phyloP scores from a whole-genome alignment of 2,113 vertebrate species.

The Nesoenas mayeri region DNA sequence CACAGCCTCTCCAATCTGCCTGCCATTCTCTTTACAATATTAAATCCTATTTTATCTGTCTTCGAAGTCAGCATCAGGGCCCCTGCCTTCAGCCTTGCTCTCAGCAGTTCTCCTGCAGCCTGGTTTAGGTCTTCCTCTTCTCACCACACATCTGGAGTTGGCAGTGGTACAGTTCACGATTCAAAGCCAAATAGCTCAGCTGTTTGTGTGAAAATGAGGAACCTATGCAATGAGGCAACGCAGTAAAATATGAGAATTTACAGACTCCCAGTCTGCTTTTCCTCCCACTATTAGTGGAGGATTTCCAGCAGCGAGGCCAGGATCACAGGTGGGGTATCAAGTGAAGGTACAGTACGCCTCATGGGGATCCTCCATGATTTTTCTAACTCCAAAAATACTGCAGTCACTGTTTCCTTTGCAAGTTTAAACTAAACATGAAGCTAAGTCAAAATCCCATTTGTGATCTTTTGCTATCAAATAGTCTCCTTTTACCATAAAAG shows the following conservation, averaged over 20 bases:
- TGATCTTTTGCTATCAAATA: background rate
- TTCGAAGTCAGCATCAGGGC: background rate
- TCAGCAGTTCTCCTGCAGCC: background rate
- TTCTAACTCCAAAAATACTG: background rate
- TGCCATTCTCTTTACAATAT: background rate
- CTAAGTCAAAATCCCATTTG: background rate
- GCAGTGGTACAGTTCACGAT: background rate
- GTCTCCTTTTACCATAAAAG: background rate
- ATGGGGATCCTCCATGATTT: background rate
- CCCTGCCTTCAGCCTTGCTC: background rate
- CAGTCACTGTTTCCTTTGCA: background rate
- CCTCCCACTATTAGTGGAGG: background rate
- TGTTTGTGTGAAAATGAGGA: background rate
- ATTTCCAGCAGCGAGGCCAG: background rate
- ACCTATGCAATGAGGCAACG: background rate
- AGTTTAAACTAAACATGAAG: background rate
- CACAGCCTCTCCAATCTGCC: background rate
- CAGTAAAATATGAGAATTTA: background rate
- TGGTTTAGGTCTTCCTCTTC: background rate
- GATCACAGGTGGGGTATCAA: background rate
- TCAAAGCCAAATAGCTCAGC: background rate
- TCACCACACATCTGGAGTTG: accelerated
- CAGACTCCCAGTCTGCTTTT: background rate
- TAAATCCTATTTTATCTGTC: background rate
- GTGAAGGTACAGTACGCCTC: background rate